A percentile compares a stretch with the other conserved stretches of the same genome.
Evolutionary conservation across 2,888 invertebrate species (phyloP).

Genomic region (Seira musarum): DNA sequence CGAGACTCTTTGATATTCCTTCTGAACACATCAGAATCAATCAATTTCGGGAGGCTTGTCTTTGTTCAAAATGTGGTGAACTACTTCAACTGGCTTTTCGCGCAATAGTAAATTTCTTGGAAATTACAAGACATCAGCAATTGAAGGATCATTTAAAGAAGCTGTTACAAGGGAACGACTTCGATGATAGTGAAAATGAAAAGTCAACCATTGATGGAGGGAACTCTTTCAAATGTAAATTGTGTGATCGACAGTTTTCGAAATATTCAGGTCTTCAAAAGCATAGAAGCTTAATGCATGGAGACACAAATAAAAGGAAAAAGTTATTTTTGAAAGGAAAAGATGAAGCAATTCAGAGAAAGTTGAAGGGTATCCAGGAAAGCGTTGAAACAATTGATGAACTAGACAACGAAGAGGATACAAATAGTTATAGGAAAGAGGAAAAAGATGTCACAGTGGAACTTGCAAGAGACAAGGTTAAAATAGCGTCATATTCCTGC

Average conservation of each 20-base stretch:
- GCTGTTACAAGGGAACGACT: neutral
- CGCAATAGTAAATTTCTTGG: neutral
- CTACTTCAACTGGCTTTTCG: neutral
- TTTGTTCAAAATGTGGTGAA: neutral
- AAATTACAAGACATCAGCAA: neutral
- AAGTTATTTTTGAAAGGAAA: neutral
- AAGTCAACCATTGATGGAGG: neutral
- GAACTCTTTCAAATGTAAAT: neutral
- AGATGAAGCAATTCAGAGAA: neutral
- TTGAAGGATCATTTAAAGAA: neutral
- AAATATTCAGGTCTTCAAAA: neutral
- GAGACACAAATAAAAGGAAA: neutral
- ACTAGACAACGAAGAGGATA: neutral
- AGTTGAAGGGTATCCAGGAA: neutral
- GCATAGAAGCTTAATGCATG: neutral
- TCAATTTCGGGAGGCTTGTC: neutral
- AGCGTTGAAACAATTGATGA: neutral
- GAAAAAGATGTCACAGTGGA: neutral
- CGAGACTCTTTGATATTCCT: neutral
- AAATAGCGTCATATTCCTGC: neutral
- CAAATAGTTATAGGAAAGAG: neutral
- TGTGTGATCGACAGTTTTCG: neutral
- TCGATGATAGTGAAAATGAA: neutral
- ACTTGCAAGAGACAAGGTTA: neutral
- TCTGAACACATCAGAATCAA: neutral